phyloP scores from a whole-genome alignment of 2,888 invertebrate genomes.

The Mamestra brassicae region DNA sequence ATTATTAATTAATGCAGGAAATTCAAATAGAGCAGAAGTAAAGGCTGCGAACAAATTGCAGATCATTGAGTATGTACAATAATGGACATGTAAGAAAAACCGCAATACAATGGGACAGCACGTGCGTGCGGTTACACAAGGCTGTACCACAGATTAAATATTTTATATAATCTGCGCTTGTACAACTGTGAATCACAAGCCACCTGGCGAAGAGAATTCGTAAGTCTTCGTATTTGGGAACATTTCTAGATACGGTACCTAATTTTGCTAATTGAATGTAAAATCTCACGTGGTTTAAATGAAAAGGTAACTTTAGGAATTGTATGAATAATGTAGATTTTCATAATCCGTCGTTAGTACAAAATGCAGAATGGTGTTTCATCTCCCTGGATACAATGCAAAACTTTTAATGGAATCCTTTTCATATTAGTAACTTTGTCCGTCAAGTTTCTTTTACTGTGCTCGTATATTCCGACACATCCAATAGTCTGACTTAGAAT shows the following conservation, averaged over 20 bases:
- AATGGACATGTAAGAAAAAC: constrained; percentile 53
- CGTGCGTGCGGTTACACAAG: constrained; percentile 66
- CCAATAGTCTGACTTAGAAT: not conserved
- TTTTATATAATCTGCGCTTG: constrained; percentile 25
- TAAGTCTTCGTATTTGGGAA: constrained; percentile 14
- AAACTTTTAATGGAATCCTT: constrained; percentile 8
- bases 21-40: constrained; percentile 19
- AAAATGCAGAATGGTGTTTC: not conserved
- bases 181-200: constrained; percentile 41
- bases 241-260: not conserved
- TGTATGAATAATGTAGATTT: not conserved
- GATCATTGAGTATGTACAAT: constrained; percentile 30
- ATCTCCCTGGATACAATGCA: not conserved
- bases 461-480: not conserved
- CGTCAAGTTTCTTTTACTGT: not conserved
- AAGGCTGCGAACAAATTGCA: constrained; percentile 31
- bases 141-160: constrained; percentile 39
- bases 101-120: constrained; percentile 52
- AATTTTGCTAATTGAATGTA: not conserved
- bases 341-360: not conserved
- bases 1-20: constrained; percentile 31
- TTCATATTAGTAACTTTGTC: not conserved
- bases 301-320: not conserved
- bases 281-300: not conserved
- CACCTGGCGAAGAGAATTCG: constrained; percentile 46